Evolutionary conservation across 2,113 vertebrate species (phyloP), one percentile per base, ranked within the genome.

Genomic region (Eclectus roratus): DNA sequence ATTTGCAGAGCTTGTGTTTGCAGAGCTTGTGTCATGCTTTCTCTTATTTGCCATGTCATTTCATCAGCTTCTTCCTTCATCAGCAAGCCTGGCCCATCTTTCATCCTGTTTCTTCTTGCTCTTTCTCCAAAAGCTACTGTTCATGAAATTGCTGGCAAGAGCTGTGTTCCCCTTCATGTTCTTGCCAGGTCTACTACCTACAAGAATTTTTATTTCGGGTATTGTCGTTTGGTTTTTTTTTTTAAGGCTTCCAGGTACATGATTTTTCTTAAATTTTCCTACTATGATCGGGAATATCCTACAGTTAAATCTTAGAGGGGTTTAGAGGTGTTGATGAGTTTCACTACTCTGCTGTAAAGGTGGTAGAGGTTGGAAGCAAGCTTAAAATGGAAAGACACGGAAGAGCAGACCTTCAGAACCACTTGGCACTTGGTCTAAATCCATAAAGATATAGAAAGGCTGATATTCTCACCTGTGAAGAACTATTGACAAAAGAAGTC

Each of bases 401-500:
- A 52, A 73, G 11, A 64, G 20, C 56, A 50, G n/a, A 35, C 44
- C 64, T 86, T 82, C 43, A 76, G 56, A 46, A 18, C 7, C 17
- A 8, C 28, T 10, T 39, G 37, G 37, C 20, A 3, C 28, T 89
- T 46, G 33, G 52, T 33, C 29, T 53, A n/a, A 47, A 46, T 23
- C 27, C 23, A 1, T 28, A n/a, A 33, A 8, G n/a, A 21, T 6
- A 5, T 1, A 0, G 39, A 64, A 52, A 23, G 71, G 19, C 10
- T 0, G 2, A 20, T 1, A 2, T 17, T 64, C 50, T 77, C 17
- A 28, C 27, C 29, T 15, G 6, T 23, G 24, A 76, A 58, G 33
- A 64, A 11, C 35, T 28, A n/a, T 7, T 44, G 49, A 39, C 28
- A 65, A 52, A 76, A 15, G 21, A 39, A 39, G 15, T 39, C 37